Evolutionary conservation across 2,888 invertebrate genomes (phyloP).

Genomic region (Parascotia fuliginaria): DNA sequence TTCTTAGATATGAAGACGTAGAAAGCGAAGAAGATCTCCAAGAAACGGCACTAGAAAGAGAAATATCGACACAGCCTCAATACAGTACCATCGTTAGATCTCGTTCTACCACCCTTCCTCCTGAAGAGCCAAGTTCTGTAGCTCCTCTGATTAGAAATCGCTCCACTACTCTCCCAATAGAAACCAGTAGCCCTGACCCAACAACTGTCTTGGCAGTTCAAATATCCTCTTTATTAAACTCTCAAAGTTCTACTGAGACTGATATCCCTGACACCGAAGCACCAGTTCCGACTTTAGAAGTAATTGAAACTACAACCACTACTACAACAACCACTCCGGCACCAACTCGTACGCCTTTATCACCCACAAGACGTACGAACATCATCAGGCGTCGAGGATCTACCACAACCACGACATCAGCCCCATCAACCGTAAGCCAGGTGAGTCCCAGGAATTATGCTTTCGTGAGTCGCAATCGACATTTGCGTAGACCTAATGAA

Average conservation of each 20-base stretch:
- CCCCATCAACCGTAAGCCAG: conserved; percentile 69
- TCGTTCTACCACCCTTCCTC: conserved; percentile 66
- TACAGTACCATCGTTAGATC: conserved; percentile 72
- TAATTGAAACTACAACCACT: conserved; percentile 55
- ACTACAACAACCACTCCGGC: conserved; percentile 56
- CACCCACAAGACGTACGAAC: conserved; percentile 52
- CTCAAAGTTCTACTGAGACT: conserved; percentile 56
- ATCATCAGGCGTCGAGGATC: conserved; percentile 61
- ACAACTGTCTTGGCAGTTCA: conserved; percentile 77
- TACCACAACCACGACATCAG: conserved; percentile 57
- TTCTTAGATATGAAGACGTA: conserved; percentile 62
- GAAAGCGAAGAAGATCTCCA: conserved; percentile 65
- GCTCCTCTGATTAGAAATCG: conserved; percentile 62
- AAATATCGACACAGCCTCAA: conserved; percentile 76
- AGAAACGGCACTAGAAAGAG: conserved; percentile 72
- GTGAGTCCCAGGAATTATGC: conserved; percentile 86
- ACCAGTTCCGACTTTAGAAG: conserved; percentile 51
- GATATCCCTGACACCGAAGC: conserved; percentile 54
- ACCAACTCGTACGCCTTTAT: conserved; percentile 36
- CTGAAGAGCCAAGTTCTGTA: conserved; percentile 56
- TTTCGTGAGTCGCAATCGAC: conserved; percentile 75
- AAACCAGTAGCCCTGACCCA: conserved; percentile 62
- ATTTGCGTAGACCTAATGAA: conserved; percentile 70
- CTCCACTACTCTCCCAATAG: conserved; percentile 56
- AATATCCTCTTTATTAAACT: conserved; percentile 77